Percentiles rank a stretch among this genome's conserved stretches.
Evolutionary conservation across 2,797 vertebrate genomes (phyloP).

Genomic region (Phoebastria nigripes): DNA sequence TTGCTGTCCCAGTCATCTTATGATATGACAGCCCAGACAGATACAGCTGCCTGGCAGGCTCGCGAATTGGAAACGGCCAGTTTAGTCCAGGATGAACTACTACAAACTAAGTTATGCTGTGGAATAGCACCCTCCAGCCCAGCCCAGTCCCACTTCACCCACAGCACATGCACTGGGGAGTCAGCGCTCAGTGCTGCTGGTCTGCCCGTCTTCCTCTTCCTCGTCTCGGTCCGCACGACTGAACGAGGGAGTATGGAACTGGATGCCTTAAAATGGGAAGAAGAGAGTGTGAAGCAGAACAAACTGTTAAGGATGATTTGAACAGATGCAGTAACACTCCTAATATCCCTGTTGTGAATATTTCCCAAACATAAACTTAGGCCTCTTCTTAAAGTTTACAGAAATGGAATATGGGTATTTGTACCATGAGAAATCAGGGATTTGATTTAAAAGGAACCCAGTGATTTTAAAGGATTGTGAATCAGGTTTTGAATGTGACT

Average conservation of each 20-base stretch:
- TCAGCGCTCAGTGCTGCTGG: fast-evolving
- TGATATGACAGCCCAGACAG: not conserved
- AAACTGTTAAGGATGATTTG: not conserved
- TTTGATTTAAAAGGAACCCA: not conserved
- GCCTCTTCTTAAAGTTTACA: not conserved
- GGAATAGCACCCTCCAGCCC: not conserved
- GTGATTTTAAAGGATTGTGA: not conserved
- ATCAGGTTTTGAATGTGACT: not conserved
- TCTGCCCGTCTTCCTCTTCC: not conserved
- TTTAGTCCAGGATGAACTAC: not conserved
- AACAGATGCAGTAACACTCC: not conserved
- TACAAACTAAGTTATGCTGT: not conserved
- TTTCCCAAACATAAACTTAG: not conserved
- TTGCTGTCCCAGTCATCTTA: not conserved
- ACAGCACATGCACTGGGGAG: not conserved
- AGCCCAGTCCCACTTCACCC: not conserved
- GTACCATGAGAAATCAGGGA: not conserved
- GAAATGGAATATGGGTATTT: not conserved
- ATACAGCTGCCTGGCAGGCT: not conserved
- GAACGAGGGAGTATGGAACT: not conserved
- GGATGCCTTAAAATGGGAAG: not conserved
- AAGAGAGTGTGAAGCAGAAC: not conserved
- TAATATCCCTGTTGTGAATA: not conserved
- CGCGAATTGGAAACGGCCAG: not conserved
- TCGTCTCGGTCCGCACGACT: fast-evolving